Evolutionary conservation across 2,888 invertebrate genomes (phyloP), one percentile per base, ranked within the genome.

Genomic region (Caenorhabditis sp.): DNA sequence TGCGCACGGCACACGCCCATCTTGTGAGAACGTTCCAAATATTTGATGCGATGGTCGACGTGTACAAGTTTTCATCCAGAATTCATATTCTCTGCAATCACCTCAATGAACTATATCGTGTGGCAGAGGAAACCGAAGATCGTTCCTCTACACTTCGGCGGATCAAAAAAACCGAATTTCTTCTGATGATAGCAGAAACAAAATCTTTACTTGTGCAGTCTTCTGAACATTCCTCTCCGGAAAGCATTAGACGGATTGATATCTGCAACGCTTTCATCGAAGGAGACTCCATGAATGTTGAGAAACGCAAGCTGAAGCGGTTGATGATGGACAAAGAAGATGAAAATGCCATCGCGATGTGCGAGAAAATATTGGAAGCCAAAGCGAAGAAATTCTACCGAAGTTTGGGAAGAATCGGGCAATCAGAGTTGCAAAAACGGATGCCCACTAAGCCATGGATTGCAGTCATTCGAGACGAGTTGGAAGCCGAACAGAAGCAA

Each of bases 261-360:
- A 2, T 38, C 2, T 38, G 38, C 12, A 56, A 31, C 28, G 4
- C 35, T 1, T 70, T 56, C n/a, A 22, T 70, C 16, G 8, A 35
- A 31, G 70, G 56, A 12, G 70, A 58, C 14, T 12, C 38, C 10
- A 31, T 70, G 44, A 70, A 70, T 22, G 58, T 70, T 19, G 58
- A 26, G n/a, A 58, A 56, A 47, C 28, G 47, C 3, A 41, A n/a
- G 22, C 5, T 70, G n/a, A 56, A 26, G 47, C 16, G 59, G 16
- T 7, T 66, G 19, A 10, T 51, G 12, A 14, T 2, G 8, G 4
- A 10, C 1, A 6, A 8, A 8, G 47, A 56, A 12, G 19, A 44
- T 1, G 31, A 58, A n/a, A 2, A 6, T 12, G 19, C 6, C 10
- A n/a, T 10, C 2, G 5, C 31, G 4, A 35, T 10, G 24, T 70